Evolutionary conservation across 2,888 invertebrate species (phyloP), one percentile per base, ranked within the genome.

Genomic region (Nasonovia ribisnigri): DNA sequence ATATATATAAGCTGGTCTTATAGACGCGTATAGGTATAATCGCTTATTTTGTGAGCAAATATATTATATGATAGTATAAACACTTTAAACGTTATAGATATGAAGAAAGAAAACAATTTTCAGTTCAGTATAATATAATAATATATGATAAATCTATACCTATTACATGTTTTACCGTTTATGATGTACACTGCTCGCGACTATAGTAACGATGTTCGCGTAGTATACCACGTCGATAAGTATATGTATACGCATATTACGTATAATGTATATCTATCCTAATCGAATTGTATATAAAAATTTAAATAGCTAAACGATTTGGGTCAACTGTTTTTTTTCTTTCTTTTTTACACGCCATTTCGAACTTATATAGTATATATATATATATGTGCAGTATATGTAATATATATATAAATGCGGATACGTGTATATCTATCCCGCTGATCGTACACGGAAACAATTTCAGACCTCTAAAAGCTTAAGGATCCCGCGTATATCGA

Each of bases 381-480:
- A 29, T 3, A 13, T n/a, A 16, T 36, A 20, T 36, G 36, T 77
- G 20, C 20, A 67, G n/a, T 67, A 77, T 77, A 36, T 67, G 16
- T n/a, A n/a, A 26, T 57, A 57, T 57, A 57, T 57, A 57, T 57
- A 57, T 77, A n/a, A n/a, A 77, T 36, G 20, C 20, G 20, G 1
- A 36, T 77, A 42, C 36, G 77, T 77, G 36, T 77, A 36, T 77
- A 36, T 67, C 67, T 36, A 77, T 84, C 84, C 88, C 77, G 88
- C 92, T 77, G 88, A 92, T 46, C 88, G 88, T 89, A 88, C 92
- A 84, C 77, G 88, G 54, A 92, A 92, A 84, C 84, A 88, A 92
- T 92, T 84, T 92, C 36, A 89, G 16, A 88, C 77, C 54, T 88
- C 42, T 89, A 92, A 92, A 88, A 88, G 77, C 84, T 51, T 11